Conservation (phyloP, 2,797 vertebrate genomes). For the Phataginus tetradactyla region DNA sequence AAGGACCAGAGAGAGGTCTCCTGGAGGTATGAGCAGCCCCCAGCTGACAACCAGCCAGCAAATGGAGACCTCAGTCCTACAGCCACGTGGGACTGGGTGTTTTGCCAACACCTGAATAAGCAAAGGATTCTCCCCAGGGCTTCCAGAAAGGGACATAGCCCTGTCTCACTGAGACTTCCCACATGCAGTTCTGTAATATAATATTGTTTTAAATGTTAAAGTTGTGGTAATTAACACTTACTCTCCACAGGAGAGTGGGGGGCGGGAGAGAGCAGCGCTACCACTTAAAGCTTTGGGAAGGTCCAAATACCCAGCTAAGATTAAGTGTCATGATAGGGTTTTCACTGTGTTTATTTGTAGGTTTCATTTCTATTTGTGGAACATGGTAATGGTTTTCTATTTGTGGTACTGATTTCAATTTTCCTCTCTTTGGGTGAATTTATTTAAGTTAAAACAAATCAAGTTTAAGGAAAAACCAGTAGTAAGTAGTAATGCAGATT, state of each 20-base stretch:
- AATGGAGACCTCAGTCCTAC: neutral
- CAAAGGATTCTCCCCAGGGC: neutral
- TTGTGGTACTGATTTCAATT: neutral
- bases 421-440: neutral
- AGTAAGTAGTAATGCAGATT: neutral
- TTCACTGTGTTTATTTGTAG: neutral
- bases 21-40: neutral
- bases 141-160: neutral
- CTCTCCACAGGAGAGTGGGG: neutral
- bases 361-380: neutral
- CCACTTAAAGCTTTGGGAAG: neutral
- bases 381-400: neutral
- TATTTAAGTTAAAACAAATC: slow-evolving; percentile 11
- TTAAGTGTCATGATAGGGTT: too few relatives aligned
- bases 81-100: accelerated
- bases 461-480: neutral
- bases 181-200: neutral
- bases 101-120: neutral
- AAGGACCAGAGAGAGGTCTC: neutral
- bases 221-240: neutral
- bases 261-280: neutral
- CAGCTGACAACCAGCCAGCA: neutral
- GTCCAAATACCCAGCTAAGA: neutral
- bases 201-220: neutral
- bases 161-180: accelerated